A percentile compares a stretch with the other conserved stretches of the same genome.
phyloP scores from a whole-genome alignment of 2,888 invertebrate species.

The Odontothrips loti region DNA sequence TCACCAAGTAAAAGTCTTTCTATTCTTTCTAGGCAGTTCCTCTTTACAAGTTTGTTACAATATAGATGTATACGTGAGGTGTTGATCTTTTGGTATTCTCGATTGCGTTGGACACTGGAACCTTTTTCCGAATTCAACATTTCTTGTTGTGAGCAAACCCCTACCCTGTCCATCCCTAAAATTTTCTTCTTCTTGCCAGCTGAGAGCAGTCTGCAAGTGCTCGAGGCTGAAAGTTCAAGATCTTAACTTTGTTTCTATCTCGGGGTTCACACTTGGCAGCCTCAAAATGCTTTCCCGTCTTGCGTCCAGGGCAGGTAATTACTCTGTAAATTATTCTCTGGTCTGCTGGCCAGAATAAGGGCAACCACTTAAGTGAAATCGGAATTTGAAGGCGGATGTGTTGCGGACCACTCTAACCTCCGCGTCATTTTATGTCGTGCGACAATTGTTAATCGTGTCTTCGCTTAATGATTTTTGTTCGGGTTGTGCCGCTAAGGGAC shows the following conservation, averaged over 20 bases:
- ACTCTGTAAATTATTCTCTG: background rate
- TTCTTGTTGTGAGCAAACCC: no score
- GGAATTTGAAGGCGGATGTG: background rate
- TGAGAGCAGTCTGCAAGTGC: slow-evolving; percentile 13
- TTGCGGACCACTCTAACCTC: background rate
- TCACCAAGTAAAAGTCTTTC: no score
- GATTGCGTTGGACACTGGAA: no score
- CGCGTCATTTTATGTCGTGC: background rate
- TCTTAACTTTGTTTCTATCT: background rate
- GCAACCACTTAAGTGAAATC: background rate
- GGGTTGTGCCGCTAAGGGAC: background rate
- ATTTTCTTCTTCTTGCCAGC: slow-evolving; percentile 28
- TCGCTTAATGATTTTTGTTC: no score
- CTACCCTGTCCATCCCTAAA: no score
- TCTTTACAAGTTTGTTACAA: no score
- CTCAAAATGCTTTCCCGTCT: slow-evolving; percentile 63
- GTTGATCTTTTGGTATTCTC: no score
- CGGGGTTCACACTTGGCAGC: background rate
- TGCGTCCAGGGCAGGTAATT: slow-evolving; percentile 63
- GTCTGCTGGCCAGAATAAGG: background rate
- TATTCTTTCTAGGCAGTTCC: no score
- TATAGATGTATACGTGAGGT: no score
- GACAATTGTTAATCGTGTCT: no score
- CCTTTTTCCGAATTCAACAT: no score
- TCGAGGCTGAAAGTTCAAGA: slow-evolving; percentile 10